These are phyloP conservation scores for Nasonia vitripennis DNA, from an alignment of 1,140 invertebrate species.

Conservation along the genomic window DNA sequence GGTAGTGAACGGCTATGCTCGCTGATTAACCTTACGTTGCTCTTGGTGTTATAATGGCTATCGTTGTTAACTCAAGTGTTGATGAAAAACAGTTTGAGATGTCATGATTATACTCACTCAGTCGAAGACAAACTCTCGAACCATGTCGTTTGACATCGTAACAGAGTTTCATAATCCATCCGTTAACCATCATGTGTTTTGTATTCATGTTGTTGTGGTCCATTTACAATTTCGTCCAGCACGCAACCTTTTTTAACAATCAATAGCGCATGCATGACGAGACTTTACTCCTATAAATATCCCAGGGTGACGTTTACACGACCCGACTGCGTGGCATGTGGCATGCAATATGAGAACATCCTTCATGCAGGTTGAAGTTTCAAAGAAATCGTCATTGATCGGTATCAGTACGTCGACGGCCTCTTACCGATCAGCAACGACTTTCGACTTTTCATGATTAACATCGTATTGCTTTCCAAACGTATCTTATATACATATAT, in stretches of 20 bases:
- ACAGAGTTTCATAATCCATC: background rate
- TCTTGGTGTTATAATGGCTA: background rate
- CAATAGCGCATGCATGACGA: background rate
- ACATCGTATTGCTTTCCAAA: conserved; percentile 2
- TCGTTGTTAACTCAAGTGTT: background rate
- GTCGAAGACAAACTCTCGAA: background rate
- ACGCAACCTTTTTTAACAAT: background rate
- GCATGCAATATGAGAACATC: background rate
- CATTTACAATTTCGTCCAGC: background rate
- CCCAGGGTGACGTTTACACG: too few relatives aligned
- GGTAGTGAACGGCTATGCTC: background rate
- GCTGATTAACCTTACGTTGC: background rate
- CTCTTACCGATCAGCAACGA: background rate
- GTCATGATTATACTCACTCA: background rate
- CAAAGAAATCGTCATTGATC: conserved; percentile 2
- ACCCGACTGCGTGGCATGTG: background rate
- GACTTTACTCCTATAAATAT: too few relatives aligned
- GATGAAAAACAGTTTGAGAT: background rate
- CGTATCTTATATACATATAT: background rate
- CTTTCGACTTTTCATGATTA: conserved; percentile 27
- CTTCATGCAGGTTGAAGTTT: background rate
- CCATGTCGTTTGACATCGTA: background rate
- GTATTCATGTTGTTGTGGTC: background rate
- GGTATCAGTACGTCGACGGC: background rate
- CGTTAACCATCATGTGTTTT: background rate